A percentile compares a stretch with the other conserved stretches of the same genome.
These are phyloP conservation scores for Acrocyrtus sp. DNA, from an alignment of 2,888 invertebrate genomes.

Conservation along the genomic window DNA sequence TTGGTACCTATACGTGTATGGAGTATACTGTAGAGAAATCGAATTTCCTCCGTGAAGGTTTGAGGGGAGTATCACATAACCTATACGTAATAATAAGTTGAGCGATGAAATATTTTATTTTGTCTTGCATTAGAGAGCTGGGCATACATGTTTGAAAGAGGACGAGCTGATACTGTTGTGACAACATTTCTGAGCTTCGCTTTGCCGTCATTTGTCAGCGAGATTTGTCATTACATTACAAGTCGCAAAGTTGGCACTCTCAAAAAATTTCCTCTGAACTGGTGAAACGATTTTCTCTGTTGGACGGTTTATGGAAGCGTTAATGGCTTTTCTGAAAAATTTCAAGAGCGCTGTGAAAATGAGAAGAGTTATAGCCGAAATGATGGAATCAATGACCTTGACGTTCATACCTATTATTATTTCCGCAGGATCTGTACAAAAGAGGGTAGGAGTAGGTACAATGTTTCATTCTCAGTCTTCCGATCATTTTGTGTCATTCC, in stretches of 20 bases:
- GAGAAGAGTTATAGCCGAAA: background rate
- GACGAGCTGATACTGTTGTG: too few species aligned
- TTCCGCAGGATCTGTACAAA: background rate
- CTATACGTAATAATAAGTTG: too few species aligned
- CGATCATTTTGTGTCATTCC: background rate
- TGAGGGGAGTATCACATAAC: background rate
- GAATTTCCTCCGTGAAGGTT: background rate
- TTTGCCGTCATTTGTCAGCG: constrained; percentile 42
- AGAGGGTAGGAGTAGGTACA: background rate
- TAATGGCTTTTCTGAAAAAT: background rate
- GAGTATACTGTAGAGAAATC: background rate
- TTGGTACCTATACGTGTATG: constrained; percentile 23
- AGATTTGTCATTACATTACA: too few species aligned
- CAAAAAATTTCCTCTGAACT: too few species aligned
- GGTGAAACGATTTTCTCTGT: too few species aligned
- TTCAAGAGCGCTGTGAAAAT: background rate
- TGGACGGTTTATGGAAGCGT: too few species aligned
- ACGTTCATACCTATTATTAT: background rate
- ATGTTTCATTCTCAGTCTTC: too few species aligned
- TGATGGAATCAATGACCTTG: background rate
- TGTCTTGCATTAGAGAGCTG: too few species aligned
- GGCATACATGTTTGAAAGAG: too few species aligned
- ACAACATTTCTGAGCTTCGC: too few species aligned
- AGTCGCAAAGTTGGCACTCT: too few species aligned
- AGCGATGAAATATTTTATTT: too few species aligned